These are phyloP conservation scores for Micrasema minimum DNA, from an alignment of 1,140 invertebrate species.

Conservation along the genomic window DNA sequence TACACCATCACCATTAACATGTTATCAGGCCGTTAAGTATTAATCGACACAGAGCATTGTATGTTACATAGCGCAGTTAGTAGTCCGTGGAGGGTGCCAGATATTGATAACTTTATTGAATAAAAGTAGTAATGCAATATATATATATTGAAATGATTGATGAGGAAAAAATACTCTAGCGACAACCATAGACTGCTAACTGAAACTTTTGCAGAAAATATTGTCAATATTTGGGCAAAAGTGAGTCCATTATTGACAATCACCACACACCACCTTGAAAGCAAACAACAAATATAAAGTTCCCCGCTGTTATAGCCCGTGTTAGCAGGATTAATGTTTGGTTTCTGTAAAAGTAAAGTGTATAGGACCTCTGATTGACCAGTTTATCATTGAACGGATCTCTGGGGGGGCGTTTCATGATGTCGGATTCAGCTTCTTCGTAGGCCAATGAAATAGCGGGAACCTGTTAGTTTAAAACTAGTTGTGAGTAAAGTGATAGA, in stretches of 20 bases:
- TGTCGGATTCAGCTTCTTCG: conserved; percentile 84
- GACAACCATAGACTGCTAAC: conserved; percentile 2
- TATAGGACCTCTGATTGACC: conserved; percentile 75
- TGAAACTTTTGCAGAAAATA: conserved; percentile 27
- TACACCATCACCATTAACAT: conserved; percentile 13
- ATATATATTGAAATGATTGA: too few species aligned
- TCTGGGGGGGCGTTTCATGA: conserved; percentile 82
- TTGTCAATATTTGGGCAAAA: conserved; percentile 16
- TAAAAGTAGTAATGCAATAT: too few species aligned
- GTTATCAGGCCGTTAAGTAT: conserved; percentile 24
- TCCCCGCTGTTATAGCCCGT: conserved; percentile 38
- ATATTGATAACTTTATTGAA: background rate
- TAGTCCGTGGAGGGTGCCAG: conserved; percentile 3
- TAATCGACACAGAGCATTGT: conserved; percentile 20
- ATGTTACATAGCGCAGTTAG: conserved; percentile 27
- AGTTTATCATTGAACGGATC: conserved; percentile 82
- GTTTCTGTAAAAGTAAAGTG: conserved; percentile 48
- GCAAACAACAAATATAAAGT: conserved; percentile 35
- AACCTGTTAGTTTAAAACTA: conserved; percentile 56
- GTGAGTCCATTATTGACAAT: conserved; percentile 10
- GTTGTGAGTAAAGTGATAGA: conserved; percentile 19
- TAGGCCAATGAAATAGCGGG: conserved; percentile 84
- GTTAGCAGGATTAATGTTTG: conserved; percentile 50
- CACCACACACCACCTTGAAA: conserved; percentile 37
- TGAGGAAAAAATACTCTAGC: background rate